Base-by-base conservation (phyloP, 2,888 invertebrate species). In the Trachelus tabidus region DNA sequence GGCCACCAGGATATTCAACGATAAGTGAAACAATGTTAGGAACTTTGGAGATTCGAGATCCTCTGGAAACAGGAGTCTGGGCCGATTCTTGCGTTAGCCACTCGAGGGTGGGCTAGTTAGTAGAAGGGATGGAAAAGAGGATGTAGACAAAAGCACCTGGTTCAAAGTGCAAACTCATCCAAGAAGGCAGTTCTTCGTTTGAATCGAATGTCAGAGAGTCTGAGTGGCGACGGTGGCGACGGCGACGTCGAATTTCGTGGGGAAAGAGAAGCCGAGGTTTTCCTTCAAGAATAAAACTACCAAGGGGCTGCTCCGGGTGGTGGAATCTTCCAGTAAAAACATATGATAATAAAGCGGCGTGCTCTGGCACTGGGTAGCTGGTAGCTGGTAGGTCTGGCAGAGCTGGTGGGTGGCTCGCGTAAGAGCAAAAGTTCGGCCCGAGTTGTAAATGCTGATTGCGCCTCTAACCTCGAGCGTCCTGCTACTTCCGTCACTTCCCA, bases 371-470 rank as follows among this genome's bases (percentile, higher is more conserved):
- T 76, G 76, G 69, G 74, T 78, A 81, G 80, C 77, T 76, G 76
- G 37, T 40, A 23, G 40, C 73, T 40, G 15, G 23, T 23, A 23
- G 37, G 73, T 56, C 40, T 40, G 40, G 40, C 4, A 40, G 15
- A 4, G 23, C 56, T 56, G 23, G 56, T 15, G 40, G 76, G 79
- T 68, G 80, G 81, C 77, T 81, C 81, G 74, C 81, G 80, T 84
- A 82, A 79, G 84, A 79, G 84, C 85, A 85, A 88, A 89, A 88
- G 85, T 88, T 88, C 83, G 85, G 85, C 83, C 82, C 82, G 84
- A 87, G 87, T 88, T 86, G 89, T 88, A 89, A 89, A 88, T 86
- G 88, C 86, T 87, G 87, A 89, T 87, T 88, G 87, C 87, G 86
- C 85, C 85, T 85, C 86, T 85, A 86, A 86, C 85, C 86, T 81